Evolutionary conservation across 1,140 invertebrate genomes (phyloP), one percentile per base, ranked within the genome.

Genomic region (Geopemphigus sp.): DNA sequence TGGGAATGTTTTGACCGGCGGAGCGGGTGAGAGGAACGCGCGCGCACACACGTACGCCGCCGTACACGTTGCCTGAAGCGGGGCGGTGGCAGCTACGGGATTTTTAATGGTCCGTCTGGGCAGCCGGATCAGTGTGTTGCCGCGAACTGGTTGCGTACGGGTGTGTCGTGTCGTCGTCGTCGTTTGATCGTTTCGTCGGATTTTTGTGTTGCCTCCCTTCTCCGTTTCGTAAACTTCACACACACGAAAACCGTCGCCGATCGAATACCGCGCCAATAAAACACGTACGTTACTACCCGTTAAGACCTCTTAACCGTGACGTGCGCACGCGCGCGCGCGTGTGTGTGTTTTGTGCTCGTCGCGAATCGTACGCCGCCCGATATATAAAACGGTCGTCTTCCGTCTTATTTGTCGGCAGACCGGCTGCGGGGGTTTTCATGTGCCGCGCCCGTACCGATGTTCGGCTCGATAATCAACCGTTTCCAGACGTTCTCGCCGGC

Each of bases 401-500:
- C 15, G 59, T 29, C 17, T 5, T 6, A 17, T 63, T 29, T 45
- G 3, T 12, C 63, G 19, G 19, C 53, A 15, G 63, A 66, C 24
- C 68, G 47, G 56, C 14, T 1, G 5, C 47, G 1, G 4, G n/a
- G 17, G 68, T n/a, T 54, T 54, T 72, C 24, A 72, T 72, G 68
- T 54, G 68, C 68, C 70, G 39, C 22, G n/a, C 50, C n/a, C 22
- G 19, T 32, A 39, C n/a, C 39, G 12, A 84, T 84, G 83, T 83
- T 84, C 39, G 83, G 83, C 39, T 82, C 80, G 29, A 72, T 84
- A 56, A 83, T 84, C 29, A 82, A 83, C 45, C 81, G 82, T 57
- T 80, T 84, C 19, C 82, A 83, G 72, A 81, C 82, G 15, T 80
- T 84, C 56, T 83, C 83, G 56, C 83, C 83, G 57, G 80, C 81